Conservation (phyloP, 2,888 invertebrate genomes). For the Caenorhabditis panamensis region DNA sequence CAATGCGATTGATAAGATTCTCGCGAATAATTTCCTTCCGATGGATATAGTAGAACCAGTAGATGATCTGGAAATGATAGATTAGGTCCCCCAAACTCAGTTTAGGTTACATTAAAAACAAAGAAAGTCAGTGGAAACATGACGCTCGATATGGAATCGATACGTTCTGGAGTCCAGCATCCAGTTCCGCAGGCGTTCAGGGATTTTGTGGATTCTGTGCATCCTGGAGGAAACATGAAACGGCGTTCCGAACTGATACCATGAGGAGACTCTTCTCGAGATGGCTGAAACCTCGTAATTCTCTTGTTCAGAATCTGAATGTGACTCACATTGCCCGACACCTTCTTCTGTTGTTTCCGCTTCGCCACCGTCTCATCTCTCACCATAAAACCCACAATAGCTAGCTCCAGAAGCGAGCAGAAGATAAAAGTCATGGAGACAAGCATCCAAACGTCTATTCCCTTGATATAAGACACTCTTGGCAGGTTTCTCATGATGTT, state of each 20-base stretch:
- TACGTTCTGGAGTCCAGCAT: constrained; percentile 75
- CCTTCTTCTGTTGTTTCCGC: constrained; percentile 73
- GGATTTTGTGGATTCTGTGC: constrained; percentile 47
- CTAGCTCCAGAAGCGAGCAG: constrained; percentile 78
- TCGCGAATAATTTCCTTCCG: constrained; percentile 65
- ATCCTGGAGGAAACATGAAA: constrained; percentile 77
- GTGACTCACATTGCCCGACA: constrained; percentile 69
- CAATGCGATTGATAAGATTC: constrained; percentile 50
- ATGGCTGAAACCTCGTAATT: constrained; percentile 68
- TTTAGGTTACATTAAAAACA: constrained; percentile 79
- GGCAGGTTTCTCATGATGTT: constrained; percentile 80
- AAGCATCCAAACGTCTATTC: constrained; percentile 81
- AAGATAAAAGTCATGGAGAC: constrained; percentile 81
- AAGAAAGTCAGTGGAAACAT: constrained; percentile 80
- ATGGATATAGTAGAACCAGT: constrained; percentile 78
- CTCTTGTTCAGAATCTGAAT: constrained; percentile 73
- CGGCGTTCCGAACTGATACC: constrained; percentile 70
- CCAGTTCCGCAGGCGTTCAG: constrained; percentile 44
- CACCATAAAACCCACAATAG: constrained; percentile 79
- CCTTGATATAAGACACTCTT: constrained; percentile 80
- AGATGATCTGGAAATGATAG: constrained; percentile 72
- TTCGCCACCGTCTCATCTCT: constrained; percentile 71
- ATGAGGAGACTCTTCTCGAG: constrained; percentile 73
- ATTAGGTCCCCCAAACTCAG: no score
- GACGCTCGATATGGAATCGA: constrained; percentile 76